Evolutionary conservation across 2,113 vertebrate species (phyloP).

Genomic region (Gopherus evgoodei): DNA sequence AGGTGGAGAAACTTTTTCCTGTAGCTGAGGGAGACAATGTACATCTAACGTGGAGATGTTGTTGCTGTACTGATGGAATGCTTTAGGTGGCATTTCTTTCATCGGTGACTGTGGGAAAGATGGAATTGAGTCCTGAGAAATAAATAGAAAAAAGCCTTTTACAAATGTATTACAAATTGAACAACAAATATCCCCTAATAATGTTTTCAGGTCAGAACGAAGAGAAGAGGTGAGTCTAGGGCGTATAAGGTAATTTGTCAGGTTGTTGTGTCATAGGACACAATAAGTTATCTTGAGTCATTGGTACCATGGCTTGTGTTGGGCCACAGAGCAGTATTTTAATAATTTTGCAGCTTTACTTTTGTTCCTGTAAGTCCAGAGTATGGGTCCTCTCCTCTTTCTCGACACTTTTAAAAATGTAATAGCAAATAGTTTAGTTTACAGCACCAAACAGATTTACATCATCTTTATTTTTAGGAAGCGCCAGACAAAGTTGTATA

Average conservation of each 20-base stretch:
- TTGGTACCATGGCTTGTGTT: fast-evolving
- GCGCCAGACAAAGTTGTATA: not conserved
- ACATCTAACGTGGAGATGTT: conserved; percentile 92
- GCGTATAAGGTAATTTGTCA: not conserved
- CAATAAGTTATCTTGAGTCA: not conserved
- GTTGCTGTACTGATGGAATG: conserved; percentile 90
- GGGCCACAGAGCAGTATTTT: fast-evolving
- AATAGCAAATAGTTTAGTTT: fast-evolving
- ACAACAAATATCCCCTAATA: not conserved
- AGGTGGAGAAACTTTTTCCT: conserved; percentile 81
- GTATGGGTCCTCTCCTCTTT: fast-evolving
- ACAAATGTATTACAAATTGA: not conserved
- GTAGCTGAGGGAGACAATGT: conserved; percentile 89
- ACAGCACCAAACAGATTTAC: not conserved
- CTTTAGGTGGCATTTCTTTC: conserved; percentile 82
- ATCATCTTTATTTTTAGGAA: not conserved
- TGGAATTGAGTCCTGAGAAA: conserved; percentile 80
- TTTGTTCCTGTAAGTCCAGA: not conserved
- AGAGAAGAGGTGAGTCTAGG: not conserved
- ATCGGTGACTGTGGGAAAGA: conserved; percentile 78
- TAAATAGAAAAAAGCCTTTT: not conserved
- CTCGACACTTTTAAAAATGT: not conserved
- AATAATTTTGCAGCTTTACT: not conserved
- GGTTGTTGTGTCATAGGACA: not conserved
- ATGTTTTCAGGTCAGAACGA: not conserved